Conservation (phyloP, 2,797 vertebrate genomes). For the Fistularia commersonii region DNA sequence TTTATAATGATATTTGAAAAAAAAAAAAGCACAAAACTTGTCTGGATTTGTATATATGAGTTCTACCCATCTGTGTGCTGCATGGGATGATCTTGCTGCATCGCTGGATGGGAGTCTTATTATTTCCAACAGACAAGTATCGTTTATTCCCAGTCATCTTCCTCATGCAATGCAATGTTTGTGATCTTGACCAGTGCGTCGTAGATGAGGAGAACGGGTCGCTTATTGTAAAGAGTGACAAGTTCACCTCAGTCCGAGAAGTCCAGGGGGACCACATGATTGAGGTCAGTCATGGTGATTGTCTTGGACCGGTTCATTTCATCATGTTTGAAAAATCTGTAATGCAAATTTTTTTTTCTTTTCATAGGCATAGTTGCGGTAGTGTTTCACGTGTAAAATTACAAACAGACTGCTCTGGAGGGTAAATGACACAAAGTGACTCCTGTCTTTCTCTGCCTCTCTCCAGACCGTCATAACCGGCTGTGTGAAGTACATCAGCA, state of each 20-base stretch:
- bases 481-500: slow-evolving; percentile 73
- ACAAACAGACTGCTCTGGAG: too few species aligned
- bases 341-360: background rate
- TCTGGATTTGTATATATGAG: too few species aligned
- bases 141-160: background rate
- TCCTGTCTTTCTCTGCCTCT: background rate
- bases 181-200: slow-evolving; percentile 65
- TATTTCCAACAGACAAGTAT: too few species aligned
- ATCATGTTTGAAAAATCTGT: background rate
- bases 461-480: slow-evolving; percentile 74
- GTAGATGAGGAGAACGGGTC: slow-evolving; percentile 78
- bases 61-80: too few species aligned
- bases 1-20: too few species aligned
- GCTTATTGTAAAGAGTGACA: slow-evolving; percentile 75
- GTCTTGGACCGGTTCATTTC: background rate
- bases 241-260: slow-evolving; percentile 77
- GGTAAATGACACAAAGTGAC: too few species aligned
- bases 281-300: slow-evolving; percentile 69
- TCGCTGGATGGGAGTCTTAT: too few species aligned
- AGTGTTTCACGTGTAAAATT: background rate
- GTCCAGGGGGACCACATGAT: slow-evolving; percentile 81
- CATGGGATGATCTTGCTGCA: too few species aligned
- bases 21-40: too few species aligned
- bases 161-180: background rate
- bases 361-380: background rate